A percentile compares a stretch with the other conserved stretches of the same genome.
These are phyloP conservation scores for Dynastes hyllus DNA, from an alignment of 2,888 invertebrate genomes.

Conservation along the genomic window DNA sequence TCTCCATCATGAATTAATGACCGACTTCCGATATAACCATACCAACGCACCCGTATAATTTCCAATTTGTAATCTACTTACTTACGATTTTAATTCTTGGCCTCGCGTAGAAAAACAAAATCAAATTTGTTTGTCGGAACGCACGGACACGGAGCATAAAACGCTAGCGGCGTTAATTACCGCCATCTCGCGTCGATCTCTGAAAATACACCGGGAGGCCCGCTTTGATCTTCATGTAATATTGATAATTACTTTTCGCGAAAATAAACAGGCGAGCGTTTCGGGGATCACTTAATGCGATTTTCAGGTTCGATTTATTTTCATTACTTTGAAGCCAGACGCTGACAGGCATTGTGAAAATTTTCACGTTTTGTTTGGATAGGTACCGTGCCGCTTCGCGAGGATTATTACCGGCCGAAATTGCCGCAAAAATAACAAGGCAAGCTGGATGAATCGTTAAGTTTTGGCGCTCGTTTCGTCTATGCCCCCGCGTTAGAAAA, in stretches of 20 bases:
- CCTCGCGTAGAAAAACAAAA: not conserved
- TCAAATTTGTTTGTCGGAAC: not conserved
- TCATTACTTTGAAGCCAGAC: constrained; percentile 46
- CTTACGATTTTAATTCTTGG: not conserved
- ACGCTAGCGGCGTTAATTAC: constrained; percentile 19
- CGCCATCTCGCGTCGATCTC: constrained; percentile 36
- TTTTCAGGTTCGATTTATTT: constrained; percentile 45
- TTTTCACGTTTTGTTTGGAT: constrained; percentile 45
- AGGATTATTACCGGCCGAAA: constrained; percentile 32
- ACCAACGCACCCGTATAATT: not conserved
- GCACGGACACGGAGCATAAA: constrained; percentile 7
- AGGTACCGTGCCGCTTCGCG: constrained; percentile 9
- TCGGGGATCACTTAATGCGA: constrained; percentile 38
- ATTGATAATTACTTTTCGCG: constrained; percentile 45
- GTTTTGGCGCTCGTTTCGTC: constrained; percentile 16
- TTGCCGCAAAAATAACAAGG: constrained; percentile 31
- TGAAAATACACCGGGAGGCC: constrained; percentile 16
- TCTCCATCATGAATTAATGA: too few species aligned
- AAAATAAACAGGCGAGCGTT: constrained; percentile 43
- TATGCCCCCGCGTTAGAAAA: not conserved
- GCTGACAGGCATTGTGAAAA: constrained; percentile 46
- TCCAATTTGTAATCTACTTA: not conserved
- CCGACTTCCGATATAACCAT: too few species aligned
- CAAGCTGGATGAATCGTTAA: constrained; percentile 28
- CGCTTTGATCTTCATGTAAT: constrained; percentile 45